Base-by-base conservation (phyloP, 2,888 invertebrate species). In the Lasioglossum vierecki region DNA sequence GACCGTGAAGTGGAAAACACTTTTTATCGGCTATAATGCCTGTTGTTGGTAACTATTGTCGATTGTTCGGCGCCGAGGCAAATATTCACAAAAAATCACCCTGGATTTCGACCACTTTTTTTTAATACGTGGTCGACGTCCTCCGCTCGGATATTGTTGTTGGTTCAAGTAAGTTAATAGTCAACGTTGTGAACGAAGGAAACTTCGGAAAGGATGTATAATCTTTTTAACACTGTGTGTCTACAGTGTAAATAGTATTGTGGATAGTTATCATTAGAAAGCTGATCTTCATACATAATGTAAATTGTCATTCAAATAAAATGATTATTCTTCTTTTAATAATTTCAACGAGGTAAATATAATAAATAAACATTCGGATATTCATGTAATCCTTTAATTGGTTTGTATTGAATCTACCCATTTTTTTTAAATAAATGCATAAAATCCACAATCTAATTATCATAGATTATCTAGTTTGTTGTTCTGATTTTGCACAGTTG, bases 11-110 rank as follows among this genome's bases (percentile, higher is more conserved):
- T 30, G 30, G 22, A 71, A 57, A 26, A 35, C 44, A 46, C n/a
- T 49, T 22, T 76, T 57, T 30, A 76, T 41, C 53, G 68, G 57
- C 41, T 71, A 35, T 71, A 70, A 41, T 44, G 70, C 63, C 15
- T 18, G 63, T 35, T 63, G 63, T 30, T 63, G 30, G 30, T 63
- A 6, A 63, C 30, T 63, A 57, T 57, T 57, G 57, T 57, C n/a
- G n/a, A 57, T 57, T 57, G 57, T 57, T 57, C 57, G n/a, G 4
- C 57, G 11, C 4, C 57, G 4, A 11, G 57, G 57, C n/a, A 57
- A 57, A 57, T 57, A 57, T 57, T n/a, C 57, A n/a, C n/a, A 1
- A n/a, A 57, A 11, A n/a, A n/a, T n/a, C 57, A 57, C 57, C n/a
- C 11, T 57, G n/a, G 57, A n/a, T n/a, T n/a, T 57, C n/a, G n/a